Base-by-base conservation (phyloP, 2,797 vertebrate species). In the Stomatorhinus walkeri region DNA sequence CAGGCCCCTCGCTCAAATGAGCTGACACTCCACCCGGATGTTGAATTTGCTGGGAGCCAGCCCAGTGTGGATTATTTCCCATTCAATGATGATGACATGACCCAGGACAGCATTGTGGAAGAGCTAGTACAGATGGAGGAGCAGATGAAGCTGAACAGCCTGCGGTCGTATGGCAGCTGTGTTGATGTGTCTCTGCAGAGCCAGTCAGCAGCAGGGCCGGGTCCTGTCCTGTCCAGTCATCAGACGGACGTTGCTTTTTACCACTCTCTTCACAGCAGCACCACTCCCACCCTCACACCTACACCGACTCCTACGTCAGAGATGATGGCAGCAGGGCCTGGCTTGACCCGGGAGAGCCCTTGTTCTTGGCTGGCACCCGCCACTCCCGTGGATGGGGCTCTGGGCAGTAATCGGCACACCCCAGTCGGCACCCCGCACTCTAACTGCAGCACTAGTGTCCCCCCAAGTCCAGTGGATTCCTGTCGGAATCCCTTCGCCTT, bases 61-160 rank as follows among this genome's bases (percentile, higher is more conserved):
- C 93, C 97, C 87, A 98, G 92, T 46, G 98, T 99, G 91, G 98
- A 97, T 94, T 99, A 97, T 94, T 99, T 99, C 91, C 97, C 97
- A 0, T 99, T 99, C 91, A 95, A 96, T 88, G 98, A 99, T 54
- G 98, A 99, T 0, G 98, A 99, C 91, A 98, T 99, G 93, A 99
- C 98, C 87, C 98, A 99, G 93, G 98, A 99, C 93, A 99, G 98
- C 94, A 99, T 99, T 51, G 98, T 99, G 90, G 98, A 99, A 94
- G 98, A 99, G 93, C 95, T 99, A 9, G 98, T 99, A 89, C 97
- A 99, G 90, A 99, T 99, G 98, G 98, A 99, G 91, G 98, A 99
- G 94, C 98, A 99, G 90, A 99, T 99, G 98, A 98, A 98, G 85
- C 95, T 99, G 94, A 98, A 97, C 93, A 93, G 89, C 54, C 94